Evolutionary conservation across 2,888 invertebrate species (phyloP).

Genomic region (Leucania comma): DNA sequence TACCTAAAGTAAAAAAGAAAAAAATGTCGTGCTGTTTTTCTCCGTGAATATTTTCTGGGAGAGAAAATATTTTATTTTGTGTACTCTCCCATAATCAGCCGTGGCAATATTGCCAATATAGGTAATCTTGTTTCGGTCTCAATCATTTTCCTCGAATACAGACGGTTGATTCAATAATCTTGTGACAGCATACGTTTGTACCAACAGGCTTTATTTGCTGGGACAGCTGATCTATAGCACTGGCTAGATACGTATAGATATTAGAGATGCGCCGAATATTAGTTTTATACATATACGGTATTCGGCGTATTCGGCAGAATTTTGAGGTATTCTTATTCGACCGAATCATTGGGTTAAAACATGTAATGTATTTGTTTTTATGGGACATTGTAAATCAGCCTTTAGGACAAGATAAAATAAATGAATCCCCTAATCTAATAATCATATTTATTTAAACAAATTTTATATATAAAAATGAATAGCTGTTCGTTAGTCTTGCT

Average conservation of each 20-base stretch:
- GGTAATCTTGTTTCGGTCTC: slow-evolving; percentile 65
- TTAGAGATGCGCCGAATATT: no score
- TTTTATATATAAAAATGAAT: no score
- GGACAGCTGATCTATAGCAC: slow-evolving; percentile 24
- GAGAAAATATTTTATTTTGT: slow-evolving; percentile 55
- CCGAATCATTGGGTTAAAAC: no score
- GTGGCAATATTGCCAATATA: slow-evolving; percentile 65
- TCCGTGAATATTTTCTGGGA: slow-evolving; percentile 51
- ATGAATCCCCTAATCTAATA: no score
- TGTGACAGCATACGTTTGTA: slow-evolving; percentile 52
- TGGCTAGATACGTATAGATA: neutral
- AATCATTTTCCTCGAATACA: slow-evolving; percentile 62
- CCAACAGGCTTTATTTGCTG: slow-evolving; percentile 37
- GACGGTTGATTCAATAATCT: slow-evolving; percentile 63
- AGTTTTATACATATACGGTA: no score
- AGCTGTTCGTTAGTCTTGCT: no score
- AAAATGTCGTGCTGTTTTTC: slow-evolving; percentile 33
- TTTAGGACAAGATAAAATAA: no score
- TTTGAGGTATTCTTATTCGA: no score
- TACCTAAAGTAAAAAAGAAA: slow-evolving; percentile 34
- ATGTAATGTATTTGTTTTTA: no score
- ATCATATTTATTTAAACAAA: no score
- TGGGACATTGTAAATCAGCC: no score
- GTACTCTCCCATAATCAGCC: slow-evolving; percentile 59
- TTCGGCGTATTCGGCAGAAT: no score